Conservation (phyloP, 92 coral and sea anemone genomes). For the Ricordea florida region DNA sequence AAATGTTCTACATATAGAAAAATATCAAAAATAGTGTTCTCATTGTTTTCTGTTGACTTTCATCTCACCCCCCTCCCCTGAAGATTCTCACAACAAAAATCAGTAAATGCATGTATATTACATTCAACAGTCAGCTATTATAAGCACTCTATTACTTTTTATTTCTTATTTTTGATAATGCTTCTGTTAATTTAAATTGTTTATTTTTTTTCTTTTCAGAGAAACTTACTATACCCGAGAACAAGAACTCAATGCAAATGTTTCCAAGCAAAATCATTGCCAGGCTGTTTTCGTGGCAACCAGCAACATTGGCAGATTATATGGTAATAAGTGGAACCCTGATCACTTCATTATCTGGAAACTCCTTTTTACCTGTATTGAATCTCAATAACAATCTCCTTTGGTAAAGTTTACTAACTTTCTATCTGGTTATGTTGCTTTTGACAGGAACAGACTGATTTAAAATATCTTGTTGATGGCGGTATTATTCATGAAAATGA, state of each 20-base stretch:
- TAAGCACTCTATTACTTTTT: no score
- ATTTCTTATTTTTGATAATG: no score
- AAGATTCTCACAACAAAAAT: no score
- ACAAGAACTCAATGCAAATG: slow-evolving; percentile 39
- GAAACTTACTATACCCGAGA: slow-evolving; percentile 60
- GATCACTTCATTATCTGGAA: neutral
- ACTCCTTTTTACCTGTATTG: neutral
- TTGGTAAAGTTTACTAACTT: no score
- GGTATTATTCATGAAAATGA: slow-evolving; percentile 79
- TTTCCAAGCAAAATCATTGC: slow-evolving; percentile 85
- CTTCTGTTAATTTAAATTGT: neutral
- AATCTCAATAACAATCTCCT: no score
- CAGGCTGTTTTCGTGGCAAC: slow-evolving; percentile 74
- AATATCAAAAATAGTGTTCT: no score
- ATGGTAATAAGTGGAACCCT: slow-evolving; percentile 26
- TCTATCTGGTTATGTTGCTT: neutral
- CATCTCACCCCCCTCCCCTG: no score
- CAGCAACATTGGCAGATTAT: slow-evolving; percentile 67
- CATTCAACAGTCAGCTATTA: no score
- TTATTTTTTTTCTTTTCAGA: slow-evolving; percentile 30
- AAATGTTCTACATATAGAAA: no score
- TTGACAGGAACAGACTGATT: slow-evolving; percentile 73
- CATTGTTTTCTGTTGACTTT: no score
- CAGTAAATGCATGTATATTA: no score
- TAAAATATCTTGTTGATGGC: slow-evolving; percentile 45